Conservation (phyloP, 2,888 invertebrate species). For the Tetramorium bicarinatum region DNA sequence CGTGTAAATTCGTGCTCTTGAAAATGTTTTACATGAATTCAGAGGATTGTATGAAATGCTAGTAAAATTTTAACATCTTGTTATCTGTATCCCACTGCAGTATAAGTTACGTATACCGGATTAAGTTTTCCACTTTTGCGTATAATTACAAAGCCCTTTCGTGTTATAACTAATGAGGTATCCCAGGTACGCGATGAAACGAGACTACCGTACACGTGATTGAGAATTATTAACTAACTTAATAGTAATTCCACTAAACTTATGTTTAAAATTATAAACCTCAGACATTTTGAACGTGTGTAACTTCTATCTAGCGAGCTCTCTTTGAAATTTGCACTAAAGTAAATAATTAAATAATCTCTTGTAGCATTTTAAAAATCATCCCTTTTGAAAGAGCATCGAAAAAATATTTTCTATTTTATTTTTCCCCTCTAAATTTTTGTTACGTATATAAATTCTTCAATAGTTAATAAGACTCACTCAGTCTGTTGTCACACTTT, state of each 20-base stretch:
- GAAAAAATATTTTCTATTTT: not conserved
- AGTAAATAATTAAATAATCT: not conserved
- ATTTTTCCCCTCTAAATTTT: not conserved
- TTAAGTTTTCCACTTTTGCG: conserved; percentile 7
- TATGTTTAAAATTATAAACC: not conserved
- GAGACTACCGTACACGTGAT: not conserved
- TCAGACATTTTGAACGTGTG: not conserved
- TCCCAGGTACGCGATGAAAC: not conserved
- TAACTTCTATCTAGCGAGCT: not conserved
- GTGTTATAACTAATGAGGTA: not conserved
- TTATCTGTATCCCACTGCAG: not conserved
- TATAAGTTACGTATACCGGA: not conserved
- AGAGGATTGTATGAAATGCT: conserved; percentile 14
- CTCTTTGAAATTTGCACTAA: not conserved
- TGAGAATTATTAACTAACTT: not conserved
- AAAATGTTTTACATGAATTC: conserved; percentile 29
- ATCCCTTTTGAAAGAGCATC: not conserved
- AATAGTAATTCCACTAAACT: not conserved
- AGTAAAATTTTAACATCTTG: conserved; percentile 20
- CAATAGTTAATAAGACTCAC: not conserved
- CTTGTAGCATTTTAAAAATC: not conserved
- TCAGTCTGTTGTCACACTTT: conserved; percentile 1
- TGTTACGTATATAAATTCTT: not conserved
- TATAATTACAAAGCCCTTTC: conserved; percentile 24
- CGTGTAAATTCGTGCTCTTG: conserved; percentile 19